Percentiles rank a stretch among this genome's conserved stretches.
Conservation (phyloP, 2,888 invertebrate species). For the Drosophila percnosoma region DNA sequence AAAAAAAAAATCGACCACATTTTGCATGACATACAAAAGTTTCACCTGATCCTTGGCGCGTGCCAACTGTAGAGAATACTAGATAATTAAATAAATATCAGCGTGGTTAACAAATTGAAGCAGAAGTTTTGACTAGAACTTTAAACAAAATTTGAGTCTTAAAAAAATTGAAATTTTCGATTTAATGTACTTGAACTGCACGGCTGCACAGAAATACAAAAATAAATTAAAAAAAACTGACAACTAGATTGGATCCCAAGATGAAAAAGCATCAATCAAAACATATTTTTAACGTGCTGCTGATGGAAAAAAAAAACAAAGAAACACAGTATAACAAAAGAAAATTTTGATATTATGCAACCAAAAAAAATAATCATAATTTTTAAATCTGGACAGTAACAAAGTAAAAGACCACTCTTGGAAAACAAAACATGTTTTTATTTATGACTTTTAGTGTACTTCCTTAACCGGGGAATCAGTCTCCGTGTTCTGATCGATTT, state of each 20-base stretch:
- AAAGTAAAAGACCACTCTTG: conserved; percentile 20
- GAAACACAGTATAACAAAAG: neutral
- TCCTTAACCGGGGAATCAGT: neutral
- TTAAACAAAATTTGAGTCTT: neutral
- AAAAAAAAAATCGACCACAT: conserved; percentile 92
- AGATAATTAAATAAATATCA: neutral
- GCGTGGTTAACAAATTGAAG: neutral
- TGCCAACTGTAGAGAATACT: conserved; percentile 86
- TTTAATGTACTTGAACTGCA: neutral
- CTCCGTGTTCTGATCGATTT: neutral
- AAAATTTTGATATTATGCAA: neutral
- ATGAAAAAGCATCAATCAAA: conserved; percentile 89
- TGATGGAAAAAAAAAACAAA: conserved; percentile 45
- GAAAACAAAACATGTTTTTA: conserved; percentile 4
- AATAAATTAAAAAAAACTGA: conserved; percentile 84
- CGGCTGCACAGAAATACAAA: neutral
- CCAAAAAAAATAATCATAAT: neutral
- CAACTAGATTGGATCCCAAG: conserved; percentile 89
- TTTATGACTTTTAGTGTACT: neutral
- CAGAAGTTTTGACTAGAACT: neutral
- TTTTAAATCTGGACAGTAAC: neutral
- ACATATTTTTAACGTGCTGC: conserved; percentile 89
- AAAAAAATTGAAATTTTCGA: neutral
- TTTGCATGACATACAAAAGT: conserved; percentile 93
- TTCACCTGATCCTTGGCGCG: conserved; percentile 92